A percentile compares a stretch with the other conserved stretches of the same genome.
Conservation (phyloP, 1,140 invertebrate species). For the Cydia splendana region DNA sequence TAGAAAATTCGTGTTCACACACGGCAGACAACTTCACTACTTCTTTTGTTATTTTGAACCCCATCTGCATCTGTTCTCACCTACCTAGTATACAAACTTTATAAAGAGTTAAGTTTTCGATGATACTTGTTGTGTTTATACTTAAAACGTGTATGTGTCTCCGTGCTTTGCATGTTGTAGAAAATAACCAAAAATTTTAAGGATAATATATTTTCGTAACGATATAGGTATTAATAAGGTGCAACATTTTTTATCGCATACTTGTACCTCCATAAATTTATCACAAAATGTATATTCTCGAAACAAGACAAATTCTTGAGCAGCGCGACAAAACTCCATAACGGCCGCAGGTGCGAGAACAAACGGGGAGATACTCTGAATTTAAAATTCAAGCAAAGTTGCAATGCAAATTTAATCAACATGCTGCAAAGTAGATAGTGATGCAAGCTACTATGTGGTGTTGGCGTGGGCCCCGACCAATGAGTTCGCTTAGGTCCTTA, state of each 20-base stretch:
- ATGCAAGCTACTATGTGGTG: background rate
- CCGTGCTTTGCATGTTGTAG: too few relatives aligned
- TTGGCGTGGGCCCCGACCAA: too few relatives aligned
- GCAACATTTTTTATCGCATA: background rate
- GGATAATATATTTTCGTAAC: too few relatives aligned
- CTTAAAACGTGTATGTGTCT: too few relatives aligned
- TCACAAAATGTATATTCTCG: background rate
- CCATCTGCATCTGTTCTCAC: too few relatives aligned
- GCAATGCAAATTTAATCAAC: slow-evolving; percentile 29
- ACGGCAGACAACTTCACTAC: too few relatives aligned
- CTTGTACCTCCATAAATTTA: background rate
- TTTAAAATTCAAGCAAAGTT: slow-evolving; percentile 33
- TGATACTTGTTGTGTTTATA: too few relatives aligned
- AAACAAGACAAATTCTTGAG: background rate
- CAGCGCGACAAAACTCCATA: background rate
- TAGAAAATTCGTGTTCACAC: too few relatives aligned
- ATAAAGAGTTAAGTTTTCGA: too few relatives aligned
- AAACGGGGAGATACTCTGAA: background rate
- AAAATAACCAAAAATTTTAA: background rate
- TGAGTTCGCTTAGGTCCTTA: too few relatives aligned
- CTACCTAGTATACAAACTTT: too few relatives aligned
- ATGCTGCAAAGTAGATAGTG: background rate
- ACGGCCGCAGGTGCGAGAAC: background rate
- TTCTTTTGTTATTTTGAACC: too few relatives aligned
- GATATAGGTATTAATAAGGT: background rate